phyloP scores from a whole-genome alignment of 2,888 invertebrate species.

The Pseudoips prasinana region DNA sequence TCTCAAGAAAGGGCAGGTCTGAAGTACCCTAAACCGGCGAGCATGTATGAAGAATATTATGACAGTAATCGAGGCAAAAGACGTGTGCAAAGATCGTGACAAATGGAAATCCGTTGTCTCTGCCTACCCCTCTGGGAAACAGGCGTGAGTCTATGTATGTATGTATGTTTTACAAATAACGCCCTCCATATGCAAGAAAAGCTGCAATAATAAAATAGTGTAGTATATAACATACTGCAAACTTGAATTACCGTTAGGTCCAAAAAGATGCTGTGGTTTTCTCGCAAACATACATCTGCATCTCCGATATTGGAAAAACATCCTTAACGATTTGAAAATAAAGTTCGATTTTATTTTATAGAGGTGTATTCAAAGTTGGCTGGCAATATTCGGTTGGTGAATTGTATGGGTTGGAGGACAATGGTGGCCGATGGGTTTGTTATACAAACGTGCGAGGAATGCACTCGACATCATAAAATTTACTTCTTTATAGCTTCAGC shows the following conservation, averaged over 20 bases:
- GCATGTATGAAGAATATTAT: too few species aligned
- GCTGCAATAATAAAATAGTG: too few species aligned
- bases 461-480: constrained; percentile 22
- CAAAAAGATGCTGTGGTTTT: constrained; percentile 59
- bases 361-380: too few species aligned
- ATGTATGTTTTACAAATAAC: too few species aligned
- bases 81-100: too few species aligned
- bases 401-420: constrained; percentile 45
- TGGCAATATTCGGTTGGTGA: constrained; percentile 38
- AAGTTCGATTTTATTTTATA: constrained; percentile 4
- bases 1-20: too few species aligned
- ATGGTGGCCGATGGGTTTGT: constrained; percentile 42
- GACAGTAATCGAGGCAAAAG: too few species aligned
- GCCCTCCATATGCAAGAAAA: background rate
- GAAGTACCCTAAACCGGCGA: too few species aligned
- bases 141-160: too few species aligned
- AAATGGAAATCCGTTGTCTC: too few species aligned
- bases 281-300: constrained; percentile 10
- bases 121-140: background rate
- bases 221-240: constrained; percentile 25
- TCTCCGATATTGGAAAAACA: constrained; percentile 1
- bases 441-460: constrained; percentile 26
- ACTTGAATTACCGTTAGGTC: constrained; percentile 68
- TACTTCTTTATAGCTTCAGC: constrained; percentile 25
- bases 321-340: constrained; percentile 14